These are phyloP conservation scores for Okapia johnstoni DNA, from an alignment of 2,113 vertebrate genomes.

Conservation along the genomic window DNA sequence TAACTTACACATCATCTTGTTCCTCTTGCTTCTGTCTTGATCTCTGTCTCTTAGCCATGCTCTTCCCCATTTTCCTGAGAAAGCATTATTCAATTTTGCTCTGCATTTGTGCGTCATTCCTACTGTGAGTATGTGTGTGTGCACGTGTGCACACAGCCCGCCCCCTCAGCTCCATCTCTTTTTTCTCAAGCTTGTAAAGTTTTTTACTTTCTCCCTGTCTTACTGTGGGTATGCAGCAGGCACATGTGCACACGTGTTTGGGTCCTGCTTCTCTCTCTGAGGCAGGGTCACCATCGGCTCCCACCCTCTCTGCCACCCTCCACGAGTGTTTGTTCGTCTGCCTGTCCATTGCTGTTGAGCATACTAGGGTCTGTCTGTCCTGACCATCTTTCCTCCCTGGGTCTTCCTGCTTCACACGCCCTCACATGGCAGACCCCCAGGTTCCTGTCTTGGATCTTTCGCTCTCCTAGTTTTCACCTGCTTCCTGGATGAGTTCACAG, in stretches of 20 bases:
- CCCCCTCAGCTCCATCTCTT: background rate
- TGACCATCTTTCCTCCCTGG: background rate
- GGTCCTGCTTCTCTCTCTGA: background rate
- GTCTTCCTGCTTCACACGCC: background rate
- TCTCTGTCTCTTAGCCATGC: background rate
- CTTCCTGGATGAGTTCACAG: background rate
- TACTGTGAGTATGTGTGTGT: background rate
- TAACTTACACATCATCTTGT: background rate
- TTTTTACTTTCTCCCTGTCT: background rate
- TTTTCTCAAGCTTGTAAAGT: background rate
- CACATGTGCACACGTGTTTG: background rate
- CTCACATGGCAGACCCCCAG: accelerated
- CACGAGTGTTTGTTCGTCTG: background rate
- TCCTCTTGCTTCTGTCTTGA: background rate
- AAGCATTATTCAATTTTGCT: background rate
- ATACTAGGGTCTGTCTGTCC: background rate
- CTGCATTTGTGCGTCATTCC: background rate
- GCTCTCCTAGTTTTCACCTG: accelerated
- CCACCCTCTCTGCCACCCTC: background rate
- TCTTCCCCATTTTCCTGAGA: background rate
- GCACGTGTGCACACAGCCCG: accelerated
- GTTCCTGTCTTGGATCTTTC: background rate
- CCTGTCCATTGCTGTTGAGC: background rate
- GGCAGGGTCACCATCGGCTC: background rate
- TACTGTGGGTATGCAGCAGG: accelerated